Conservation (phyloP, 2,888 invertebrate species). For the Conus canariensis region DNA sequence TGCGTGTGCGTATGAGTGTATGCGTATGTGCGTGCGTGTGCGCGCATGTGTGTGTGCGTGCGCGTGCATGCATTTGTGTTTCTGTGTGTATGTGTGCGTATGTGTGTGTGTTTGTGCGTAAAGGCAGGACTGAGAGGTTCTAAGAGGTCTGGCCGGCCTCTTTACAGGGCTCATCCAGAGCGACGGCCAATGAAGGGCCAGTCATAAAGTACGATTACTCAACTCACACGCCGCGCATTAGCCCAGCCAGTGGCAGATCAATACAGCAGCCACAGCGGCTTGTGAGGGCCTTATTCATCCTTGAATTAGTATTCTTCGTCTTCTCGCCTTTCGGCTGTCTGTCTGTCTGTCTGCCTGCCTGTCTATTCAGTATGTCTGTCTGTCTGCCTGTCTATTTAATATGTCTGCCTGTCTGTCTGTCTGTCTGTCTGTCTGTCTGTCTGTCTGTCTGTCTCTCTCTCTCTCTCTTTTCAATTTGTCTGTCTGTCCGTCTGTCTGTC, state of each 20-base stretch:
- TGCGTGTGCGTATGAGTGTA: neutral
- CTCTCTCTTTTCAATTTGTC: neutral
- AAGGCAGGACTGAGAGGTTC: no score
- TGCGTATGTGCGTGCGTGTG: neutral
- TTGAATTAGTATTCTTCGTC: no score
- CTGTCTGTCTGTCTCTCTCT: neutral
- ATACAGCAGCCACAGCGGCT: no score
- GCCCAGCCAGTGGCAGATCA: no score
- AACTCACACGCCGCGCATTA: no score
- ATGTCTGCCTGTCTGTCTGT: neutral
- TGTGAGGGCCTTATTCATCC: no score
- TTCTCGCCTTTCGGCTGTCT: neutral
- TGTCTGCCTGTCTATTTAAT: neutral
- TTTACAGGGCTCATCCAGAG: no score
- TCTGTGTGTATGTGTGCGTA: neutral
- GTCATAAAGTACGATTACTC: no score
- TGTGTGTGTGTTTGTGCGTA: neutral
- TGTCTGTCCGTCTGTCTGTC: neutral
- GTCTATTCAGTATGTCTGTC: neutral
- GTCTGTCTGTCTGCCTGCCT: neutral
- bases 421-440: neutral
- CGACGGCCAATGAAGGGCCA: no score
- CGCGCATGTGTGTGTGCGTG: neutral
- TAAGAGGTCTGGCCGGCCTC: no score
- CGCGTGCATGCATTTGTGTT: neutral